A percentile compares a stretch with the other conserved stretches of the same genome.
Conservation (phyloP, 1,140 invertebrate genomes). For the Caerostris darwini region DNA sequence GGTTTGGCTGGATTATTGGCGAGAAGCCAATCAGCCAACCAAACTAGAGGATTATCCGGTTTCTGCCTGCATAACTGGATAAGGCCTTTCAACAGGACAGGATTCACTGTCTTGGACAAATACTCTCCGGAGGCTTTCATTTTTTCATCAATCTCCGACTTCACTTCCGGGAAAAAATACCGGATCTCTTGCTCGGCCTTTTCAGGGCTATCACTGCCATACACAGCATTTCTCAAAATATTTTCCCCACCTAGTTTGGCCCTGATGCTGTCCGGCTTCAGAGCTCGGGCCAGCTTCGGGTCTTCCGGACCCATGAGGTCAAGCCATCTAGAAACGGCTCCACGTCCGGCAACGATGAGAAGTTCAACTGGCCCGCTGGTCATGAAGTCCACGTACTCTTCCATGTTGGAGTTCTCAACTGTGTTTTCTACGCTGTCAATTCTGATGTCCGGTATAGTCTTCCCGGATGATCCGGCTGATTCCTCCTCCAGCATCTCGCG, state of each 20-base stretch:
- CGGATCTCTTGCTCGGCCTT: slow-evolving; percentile 55
- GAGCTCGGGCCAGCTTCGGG: slow-evolving; percentile 23
- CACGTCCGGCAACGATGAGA: slow-evolving; percentile 41
- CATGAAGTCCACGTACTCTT: slow-evolving; percentile 72
- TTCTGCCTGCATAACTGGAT: slow-evolving; percentile 67
- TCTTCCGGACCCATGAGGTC: slow-evolving; percentile 51
- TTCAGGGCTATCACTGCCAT: background rate
- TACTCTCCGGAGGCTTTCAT: slow-evolving; percentile 43
- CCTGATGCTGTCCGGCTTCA: slow-evolving; percentile 4
- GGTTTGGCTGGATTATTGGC: slow-evolving; percentile 60
- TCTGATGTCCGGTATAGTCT: slow-evolving; percentile 5
- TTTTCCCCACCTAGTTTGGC: slow-evolving; percentile 61
- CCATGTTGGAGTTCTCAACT: background rate
- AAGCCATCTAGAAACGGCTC: background rate
- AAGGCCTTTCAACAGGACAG: slow-evolving; percentile 62
- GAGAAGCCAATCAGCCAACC: slow-evolving; percentile 71
- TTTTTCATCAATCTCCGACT: background rate
- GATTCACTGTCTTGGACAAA: slow-evolving; percentile 65
- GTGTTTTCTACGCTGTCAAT: background rate
- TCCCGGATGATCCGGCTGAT: background rate
- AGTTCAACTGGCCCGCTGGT: slow-evolving; percentile 62
- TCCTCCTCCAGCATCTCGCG: slow-evolving; percentile 15
- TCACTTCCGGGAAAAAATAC: slow-evolving; percentile 25
- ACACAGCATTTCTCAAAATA: slow-evolving; percentile 43
- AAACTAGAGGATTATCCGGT: slow-evolving; percentile 75